A percentile compares a stretch with the other conserved stretches of the same genome.
These are phyloP conservation scores for Drosophila teissieri DNA, from an alignment of 1,140 invertebrate genomes.

Conservation along the genomic window DNA sequence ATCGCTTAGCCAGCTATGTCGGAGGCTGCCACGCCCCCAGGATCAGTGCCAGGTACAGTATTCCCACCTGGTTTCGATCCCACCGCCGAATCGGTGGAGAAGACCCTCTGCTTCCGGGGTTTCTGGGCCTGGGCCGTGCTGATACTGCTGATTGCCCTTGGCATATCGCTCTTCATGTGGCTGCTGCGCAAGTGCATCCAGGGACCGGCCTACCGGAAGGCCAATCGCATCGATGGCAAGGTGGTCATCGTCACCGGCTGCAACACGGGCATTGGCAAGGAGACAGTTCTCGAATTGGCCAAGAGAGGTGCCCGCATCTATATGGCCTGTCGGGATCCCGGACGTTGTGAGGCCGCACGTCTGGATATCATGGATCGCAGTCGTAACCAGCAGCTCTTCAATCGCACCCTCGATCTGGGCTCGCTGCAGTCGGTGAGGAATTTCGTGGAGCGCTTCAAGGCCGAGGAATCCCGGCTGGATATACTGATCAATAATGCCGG, in stretches of 20 bases:
- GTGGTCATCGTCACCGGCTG: conserved; percentile 88
- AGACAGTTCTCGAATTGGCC: conserved; percentile 91
- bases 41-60: conserved; percentile 10
- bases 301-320: conserved; percentile 91
- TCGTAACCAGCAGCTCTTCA: conserved; percentile 85
- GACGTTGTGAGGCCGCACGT: conserved; percentile 88
- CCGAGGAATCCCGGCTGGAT: conserved; percentile 89
- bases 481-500: conserved; percentile 97
- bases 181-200: conserved; percentile 71
- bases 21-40: conserved; percentile 65
- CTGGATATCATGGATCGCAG: conserved; percentile 85
- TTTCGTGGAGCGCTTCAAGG: conserved; percentile 83
- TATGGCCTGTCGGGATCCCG: conserved; percentile 94
- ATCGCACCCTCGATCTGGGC: conserved; percentile 90
- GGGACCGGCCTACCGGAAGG: conserved; percentile 70
- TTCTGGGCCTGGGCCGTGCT: conserved; percentile 77
- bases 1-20: conserved; percentile 58
- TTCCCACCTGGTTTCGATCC: conserved; percentile 57
- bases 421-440: conserved; percentile 88
- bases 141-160: conserved; percentile 45
- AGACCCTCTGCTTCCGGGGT: conserved; percentile 73
- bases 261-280: conserved; percentile 96
- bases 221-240: conserved; percentile 82
- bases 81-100: conserved; percentile 59
- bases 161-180: conserved; percentile 58